Evolutionary conservation across 2,113 vertebrate genomes (phyloP).

Genomic region (Cynocephalus volans): DNA sequence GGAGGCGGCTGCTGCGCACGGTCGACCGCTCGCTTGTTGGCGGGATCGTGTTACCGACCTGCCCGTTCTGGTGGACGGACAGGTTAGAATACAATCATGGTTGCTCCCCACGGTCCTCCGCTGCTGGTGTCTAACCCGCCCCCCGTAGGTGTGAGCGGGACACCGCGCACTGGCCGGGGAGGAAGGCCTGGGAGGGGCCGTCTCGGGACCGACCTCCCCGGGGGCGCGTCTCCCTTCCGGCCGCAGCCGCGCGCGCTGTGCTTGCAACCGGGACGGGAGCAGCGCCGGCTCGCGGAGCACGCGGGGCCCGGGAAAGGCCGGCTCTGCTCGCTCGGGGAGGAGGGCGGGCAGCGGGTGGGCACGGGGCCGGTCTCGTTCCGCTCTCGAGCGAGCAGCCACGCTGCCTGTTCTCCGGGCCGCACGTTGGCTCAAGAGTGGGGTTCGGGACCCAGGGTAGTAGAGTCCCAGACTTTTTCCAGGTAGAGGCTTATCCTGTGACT

Average conservation of each 20-base stretch:
- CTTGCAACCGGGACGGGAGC: neutral
- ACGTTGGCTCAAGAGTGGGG: neutral
- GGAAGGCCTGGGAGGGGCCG: neutral
- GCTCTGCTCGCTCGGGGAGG: neutral
- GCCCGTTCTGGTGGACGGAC: neutral
- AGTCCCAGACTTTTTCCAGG: neutral
- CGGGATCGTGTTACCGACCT: neutral
- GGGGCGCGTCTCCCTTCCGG: neutral
- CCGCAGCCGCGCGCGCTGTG: accelerated
- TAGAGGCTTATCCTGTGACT: neutral
- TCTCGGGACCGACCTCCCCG: neutral
- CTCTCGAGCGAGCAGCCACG: neutral
- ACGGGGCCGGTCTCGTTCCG: accelerated
- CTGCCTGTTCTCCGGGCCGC: no score
- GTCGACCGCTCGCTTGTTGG: neutral
- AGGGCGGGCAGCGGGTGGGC: neutral
- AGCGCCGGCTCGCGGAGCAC: no score
- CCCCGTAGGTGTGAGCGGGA: neutral
- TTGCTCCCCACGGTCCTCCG: accelerated
- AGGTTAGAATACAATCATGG: neutral
- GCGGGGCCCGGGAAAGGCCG: neutral
- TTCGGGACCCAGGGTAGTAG: neutral
- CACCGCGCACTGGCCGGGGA: neutral
- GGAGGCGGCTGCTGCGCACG: neutral
- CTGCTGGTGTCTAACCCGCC: neutral